phyloP scores from a whole-genome alignment of 2,888 invertebrate species.

The Gari tellinella region DNA sequence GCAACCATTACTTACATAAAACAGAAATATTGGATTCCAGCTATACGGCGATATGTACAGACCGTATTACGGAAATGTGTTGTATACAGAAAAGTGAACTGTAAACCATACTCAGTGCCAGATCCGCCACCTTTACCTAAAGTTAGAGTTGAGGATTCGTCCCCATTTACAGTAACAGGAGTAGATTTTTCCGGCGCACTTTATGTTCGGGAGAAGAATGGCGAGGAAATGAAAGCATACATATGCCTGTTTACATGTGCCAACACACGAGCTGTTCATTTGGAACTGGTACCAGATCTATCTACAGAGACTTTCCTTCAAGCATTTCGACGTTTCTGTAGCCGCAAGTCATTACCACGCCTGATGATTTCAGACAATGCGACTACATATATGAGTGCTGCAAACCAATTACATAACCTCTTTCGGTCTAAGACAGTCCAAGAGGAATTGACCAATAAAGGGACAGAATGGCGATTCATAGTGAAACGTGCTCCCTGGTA shows the following conservation, averaged over 20 bases:
- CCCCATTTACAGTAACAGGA: constrained; percentile 49
- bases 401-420: constrained; percentile 9
- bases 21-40: constrained; percentile 32
- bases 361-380: constrained; percentile 56
- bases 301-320: constrained; percentile 18
- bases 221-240: constrained; percentile 34
- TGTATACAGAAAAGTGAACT: constrained; percentile 29
- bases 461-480: constrained; percentile 47
- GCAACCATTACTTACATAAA: constrained; percentile 7
- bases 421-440: constrained; percentile 8
- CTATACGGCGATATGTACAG: constrained; percentile 4
- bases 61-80: constrained; percentile 31
- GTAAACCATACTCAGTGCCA: constrained; percentile 25
- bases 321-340: constrained; percentile 42
- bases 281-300: constrained; percentile 43
- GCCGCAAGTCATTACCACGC: constrained; percentile 38
- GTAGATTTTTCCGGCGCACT: constrained; percentile 41
- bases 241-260: constrained; percentile 52
- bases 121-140: constrained; percentile 41
- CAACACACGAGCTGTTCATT: constrained; percentile 49
- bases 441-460: constrained; percentile 14
- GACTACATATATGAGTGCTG: constrained; percentile 42
- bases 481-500: constrained; percentile 51
- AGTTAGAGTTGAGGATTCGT: constrained; percentile 15
- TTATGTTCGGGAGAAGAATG: constrained; percentile 4